Conservation (phyloP, 1,140 invertebrate species). For the Proales similis region DNA sequence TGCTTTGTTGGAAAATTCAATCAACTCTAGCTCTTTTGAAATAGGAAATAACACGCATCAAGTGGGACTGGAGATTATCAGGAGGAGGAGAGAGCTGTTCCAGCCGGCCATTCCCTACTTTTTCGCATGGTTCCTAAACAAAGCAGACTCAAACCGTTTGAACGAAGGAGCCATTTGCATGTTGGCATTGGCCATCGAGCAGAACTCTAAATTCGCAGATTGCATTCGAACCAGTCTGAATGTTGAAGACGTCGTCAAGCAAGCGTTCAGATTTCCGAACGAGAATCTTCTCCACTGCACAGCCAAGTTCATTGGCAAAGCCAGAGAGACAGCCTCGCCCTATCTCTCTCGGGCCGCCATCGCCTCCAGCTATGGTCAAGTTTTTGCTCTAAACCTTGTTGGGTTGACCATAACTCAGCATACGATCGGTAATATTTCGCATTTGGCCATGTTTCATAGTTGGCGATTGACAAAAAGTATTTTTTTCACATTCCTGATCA, state of each 20-base stretch:
- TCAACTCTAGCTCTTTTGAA: too few species aligned
- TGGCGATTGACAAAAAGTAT: too few species aligned
- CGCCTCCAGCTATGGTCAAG: slow-evolving; percentile 2
- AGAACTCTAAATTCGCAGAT: not conserved
- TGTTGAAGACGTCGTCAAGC: not conserved
- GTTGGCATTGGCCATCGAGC: not conserved
- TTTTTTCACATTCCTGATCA: not conserved
- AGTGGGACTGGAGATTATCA: too few species aligned
- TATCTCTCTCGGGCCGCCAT: slow-evolving; percentile 11
- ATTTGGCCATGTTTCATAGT: too few species aligned
- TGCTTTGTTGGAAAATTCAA: too few species aligned
- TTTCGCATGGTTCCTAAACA: slow-evolving; percentile 29
- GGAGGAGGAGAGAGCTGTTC: too few species aligned
- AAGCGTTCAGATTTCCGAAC: slow-evolving; percentile 1
- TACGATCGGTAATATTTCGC: too few species aligned
- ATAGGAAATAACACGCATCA: too few species aligned
- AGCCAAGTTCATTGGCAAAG: slow-evolving; percentile 13
- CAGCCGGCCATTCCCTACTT: not conserved
- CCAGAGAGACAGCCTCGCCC: not conserved
- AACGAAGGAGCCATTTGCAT: slow-evolving; percentile 26
- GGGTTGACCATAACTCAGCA: slow-evolving; percentile 30
- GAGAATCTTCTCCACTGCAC: slow-evolving; percentile 21
- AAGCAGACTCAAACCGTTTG: slow-evolving; percentile 39
- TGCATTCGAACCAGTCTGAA: too few species aligned
- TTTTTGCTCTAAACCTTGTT: not conserved